Conservation (phyloP, 2,888 invertebrate species). For the Cephus spinipes region DNA sequence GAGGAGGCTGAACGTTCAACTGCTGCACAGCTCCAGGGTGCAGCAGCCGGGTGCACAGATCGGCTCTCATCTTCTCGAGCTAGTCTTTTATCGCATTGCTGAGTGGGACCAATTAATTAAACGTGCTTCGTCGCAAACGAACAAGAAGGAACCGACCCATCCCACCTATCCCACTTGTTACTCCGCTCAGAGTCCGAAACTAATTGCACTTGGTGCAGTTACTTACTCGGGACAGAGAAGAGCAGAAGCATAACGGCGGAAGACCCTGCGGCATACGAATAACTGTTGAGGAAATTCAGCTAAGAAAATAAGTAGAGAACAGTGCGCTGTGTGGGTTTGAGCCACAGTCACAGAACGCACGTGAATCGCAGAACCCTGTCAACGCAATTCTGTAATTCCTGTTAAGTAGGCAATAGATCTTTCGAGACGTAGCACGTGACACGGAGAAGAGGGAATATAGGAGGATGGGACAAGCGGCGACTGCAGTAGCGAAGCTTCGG, state of each 20-base stretch:
- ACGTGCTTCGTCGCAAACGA: not conserved
- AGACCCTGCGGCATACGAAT: too few relatives aligned
- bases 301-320: not conserved
- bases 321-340: not conserved
- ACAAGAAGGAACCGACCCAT: not conserved
- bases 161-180: not conserved
- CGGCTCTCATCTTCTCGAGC: not conserved
- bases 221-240: not conserved
- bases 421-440: too few relatives aligned
- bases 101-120: not conserved
- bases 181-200: conserved; percentile 2
- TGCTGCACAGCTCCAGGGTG: too few relatives aligned
- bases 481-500: not conserved
- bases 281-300: not conserved
- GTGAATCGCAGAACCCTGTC: too few relatives aligned
- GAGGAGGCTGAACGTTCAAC: not conserved
- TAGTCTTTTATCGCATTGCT: not conserved
- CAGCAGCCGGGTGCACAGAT: not conserved
- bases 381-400: too few relatives aligned
- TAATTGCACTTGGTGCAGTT: conserved; percentile 10
- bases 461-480: too few relatives aligned
- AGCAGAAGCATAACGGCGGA: not conserved
- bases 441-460: too few relatives aligned
- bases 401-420: too few relatives aligned
- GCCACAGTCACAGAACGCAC: not conserved